Evolutionary conservation across 2,113 vertebrate species (phyloP), one percentile per base, ranked within the genome.

Genomic region (Scomber scombrus): DNA sequence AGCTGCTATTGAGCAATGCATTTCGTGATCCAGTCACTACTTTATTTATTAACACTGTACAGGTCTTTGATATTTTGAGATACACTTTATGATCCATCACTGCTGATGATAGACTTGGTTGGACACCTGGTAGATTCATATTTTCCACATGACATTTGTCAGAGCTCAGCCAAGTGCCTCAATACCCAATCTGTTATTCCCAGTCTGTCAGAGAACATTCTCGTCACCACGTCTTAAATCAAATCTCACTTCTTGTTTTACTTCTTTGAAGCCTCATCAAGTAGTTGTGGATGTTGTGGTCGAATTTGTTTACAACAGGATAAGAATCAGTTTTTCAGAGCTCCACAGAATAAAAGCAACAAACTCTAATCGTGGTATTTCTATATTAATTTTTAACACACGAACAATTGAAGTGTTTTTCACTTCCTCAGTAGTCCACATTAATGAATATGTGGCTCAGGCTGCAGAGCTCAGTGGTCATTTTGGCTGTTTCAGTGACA

Each of bases 111-210:
- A 49, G 45, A 78, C 73, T 47, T 21, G 47, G 52, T 23, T 9
- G 60, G 8, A n/a, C 83, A 81, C 80, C 75, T 87, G 78, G 50
- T 51, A n/a, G 60, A 79, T 45, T 71, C 54, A 62, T 69, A 21
- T 71, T 23, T 16, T 75, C 61, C 51, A 63, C 63, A 31, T 14
- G 67, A 56, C 47, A 46, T 55, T 65, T 61, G 68, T 72, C 69
- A 40, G 65, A 54, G 79, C 64, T 64, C 69, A 65, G 69, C 66
- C 34, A 26, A 54, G 61, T 23, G 68, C 63, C 49, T 84, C 71
- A 52, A 67, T 64, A 76, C 54, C 75, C 78, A 71, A 54, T 67
- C 47, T 75, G 72, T 81, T 84, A 80, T 83, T 85, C 81, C 56
- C 58, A 79, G 43, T 66, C 46, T 71, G 78, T 75, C 15, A 8